Conservation (phyloP, 2,113 vertebrate genomes). For the Carassius auratus region DNA sequence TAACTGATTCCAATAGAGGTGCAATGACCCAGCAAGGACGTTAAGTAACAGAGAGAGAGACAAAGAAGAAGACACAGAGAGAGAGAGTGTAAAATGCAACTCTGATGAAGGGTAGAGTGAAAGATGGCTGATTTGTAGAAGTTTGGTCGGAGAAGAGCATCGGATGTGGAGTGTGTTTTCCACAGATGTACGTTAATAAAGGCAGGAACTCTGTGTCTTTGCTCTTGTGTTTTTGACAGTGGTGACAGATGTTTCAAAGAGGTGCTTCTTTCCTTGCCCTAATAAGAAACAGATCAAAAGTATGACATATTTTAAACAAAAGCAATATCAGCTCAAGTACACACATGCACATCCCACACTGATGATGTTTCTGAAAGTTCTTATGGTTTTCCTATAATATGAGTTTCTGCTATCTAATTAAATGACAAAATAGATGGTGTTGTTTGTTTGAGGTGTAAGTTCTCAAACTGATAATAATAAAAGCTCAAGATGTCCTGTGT, state of each 20-base stretch:
- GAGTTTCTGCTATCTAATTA: background rate
- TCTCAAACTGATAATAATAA: background rate
- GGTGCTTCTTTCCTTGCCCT: constrained; percentile 24
- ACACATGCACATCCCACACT: background rate
- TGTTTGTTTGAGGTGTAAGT: background rate
- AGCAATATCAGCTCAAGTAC: background rate
- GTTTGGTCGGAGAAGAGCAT: constrained; percentile 42
- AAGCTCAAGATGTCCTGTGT: background rate
- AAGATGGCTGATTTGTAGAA: constrained; percentile 51
- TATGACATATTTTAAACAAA: constrained; percentile 20
- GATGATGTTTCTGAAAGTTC: background rate
- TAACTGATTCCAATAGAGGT: constrained; percentile 54
- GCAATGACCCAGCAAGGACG: constrained; percentile 52
- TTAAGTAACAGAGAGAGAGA: constrained; percentile 43
- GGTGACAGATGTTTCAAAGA: constrained; percentile 27
- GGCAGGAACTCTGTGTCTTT: constrained; percentile 22
- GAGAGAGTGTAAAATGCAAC: constrained; percentile 14
- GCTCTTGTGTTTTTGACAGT: constrained; percentile 10
- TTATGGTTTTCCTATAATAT: background rate
- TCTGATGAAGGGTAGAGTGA: constrained; percentile 26
- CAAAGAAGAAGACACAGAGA: constrained; percentile 13
- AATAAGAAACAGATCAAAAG: constrained; percentile 28
- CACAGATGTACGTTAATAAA: constrained; percentile 17
- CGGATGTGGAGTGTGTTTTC: constrained; percentile 36
- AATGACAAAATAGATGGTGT: background rate